A percentile compares a stretch with the other conserved stretches of the same genome.
Evolutionary conservation across 1,140 invertebrate species (phyloP).

Genomic region (Lepidurus arcticus): DNA sequence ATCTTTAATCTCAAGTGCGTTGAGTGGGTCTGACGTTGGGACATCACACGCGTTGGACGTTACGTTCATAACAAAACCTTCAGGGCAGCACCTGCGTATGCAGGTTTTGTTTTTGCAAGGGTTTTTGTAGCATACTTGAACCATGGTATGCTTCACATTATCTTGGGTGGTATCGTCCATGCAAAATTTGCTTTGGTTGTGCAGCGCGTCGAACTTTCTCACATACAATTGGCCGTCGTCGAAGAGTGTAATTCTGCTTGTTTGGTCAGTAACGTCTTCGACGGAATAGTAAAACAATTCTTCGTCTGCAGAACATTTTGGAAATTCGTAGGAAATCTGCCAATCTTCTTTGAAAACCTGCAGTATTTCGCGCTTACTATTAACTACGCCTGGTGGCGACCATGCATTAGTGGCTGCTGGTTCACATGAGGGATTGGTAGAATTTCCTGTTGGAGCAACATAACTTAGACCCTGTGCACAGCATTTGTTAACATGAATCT

Average conservation of each 20-base stretch:
- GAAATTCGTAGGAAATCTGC: background rate
- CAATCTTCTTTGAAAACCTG: background rate
- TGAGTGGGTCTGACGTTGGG: too few species aligned
- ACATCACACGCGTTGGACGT: too few species aligned
- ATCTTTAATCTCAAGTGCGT: too few species aligned
- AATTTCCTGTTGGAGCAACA: too few species aligned
- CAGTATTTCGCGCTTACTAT: background rate
- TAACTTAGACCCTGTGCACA: too few species aligned
- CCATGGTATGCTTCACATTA: background rate
- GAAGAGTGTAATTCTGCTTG: background rate
- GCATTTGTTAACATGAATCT: too few species aligned
- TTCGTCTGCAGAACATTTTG: background rate
- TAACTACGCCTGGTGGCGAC: background rate
- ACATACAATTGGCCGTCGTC: background rate
- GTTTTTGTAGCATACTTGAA: background rate
- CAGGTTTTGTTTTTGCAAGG: constrained; percentile 25
- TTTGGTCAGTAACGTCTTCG: background rate
- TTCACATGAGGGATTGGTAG: background rate
- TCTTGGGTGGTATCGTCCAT: background rate
- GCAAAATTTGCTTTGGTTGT: background rate
- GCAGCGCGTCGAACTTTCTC: background rate
- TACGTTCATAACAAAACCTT: background rate
- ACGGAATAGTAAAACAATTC: background rate
- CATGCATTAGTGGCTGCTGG: background rate
- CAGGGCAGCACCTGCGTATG: background rate